Conservation (phyloP, 1,140 invertebrate species). For the Muscidifurax raptorellus region DNA sequence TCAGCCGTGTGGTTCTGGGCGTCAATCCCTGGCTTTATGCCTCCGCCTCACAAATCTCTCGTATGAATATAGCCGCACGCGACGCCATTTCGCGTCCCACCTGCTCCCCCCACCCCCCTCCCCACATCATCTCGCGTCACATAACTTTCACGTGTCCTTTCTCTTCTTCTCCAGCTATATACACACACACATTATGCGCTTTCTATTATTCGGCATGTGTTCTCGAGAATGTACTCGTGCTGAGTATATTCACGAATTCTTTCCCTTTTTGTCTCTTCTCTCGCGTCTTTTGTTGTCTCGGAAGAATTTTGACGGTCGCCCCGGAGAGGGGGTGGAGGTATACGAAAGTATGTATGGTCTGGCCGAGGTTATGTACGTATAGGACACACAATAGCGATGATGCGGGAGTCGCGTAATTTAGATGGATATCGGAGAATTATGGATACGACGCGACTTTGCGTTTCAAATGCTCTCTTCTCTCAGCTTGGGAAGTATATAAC, state of each 20-base stretch:
- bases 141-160: conserved; percentile 48
- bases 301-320: conserved; percentile 33
- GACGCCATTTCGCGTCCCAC: conserved; percentile 59
- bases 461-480: conserved; percentile 2
- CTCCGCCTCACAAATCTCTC: conserved; percentile 67
- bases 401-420: conserved; percentile 31
- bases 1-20: conserved; percentile 54
- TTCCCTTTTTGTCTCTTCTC: conserved; percentile 25
- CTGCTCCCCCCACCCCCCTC: conserved; percentile 53
- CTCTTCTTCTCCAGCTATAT: not conserved
- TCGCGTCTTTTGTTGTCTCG: conserved; percentile 19
- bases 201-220: conserved; percentile 4
- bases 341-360: conserved; percentile 11
- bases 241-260: not conserved
- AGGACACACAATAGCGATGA: conserved; percentile 16
- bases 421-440: conserved; percentile 40
- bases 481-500: not conserved
- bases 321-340: conserved; percentile 5
- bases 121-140: conserved; percentile 31
- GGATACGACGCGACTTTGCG: conserved; percentile 1
- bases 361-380: not conserved
- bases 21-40: conserved; percentile 64
- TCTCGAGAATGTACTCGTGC: not conserved
- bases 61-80: conserved; percentile 63
- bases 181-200: not conserved